Evolutionary conservation across 2,888 invertebrate species (phyloP).

Genomic region (Apamea sordens): DNA sequence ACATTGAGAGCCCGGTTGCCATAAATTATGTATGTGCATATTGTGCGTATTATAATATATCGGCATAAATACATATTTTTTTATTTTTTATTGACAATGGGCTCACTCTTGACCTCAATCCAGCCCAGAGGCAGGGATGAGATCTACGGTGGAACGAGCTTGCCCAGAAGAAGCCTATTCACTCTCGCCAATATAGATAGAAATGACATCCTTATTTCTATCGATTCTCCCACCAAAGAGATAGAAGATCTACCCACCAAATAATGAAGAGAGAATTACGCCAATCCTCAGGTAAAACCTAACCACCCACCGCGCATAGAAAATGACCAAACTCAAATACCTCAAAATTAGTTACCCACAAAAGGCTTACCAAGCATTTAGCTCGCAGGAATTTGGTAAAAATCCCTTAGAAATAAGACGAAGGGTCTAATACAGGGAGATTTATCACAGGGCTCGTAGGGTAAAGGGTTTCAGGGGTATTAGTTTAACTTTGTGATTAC

Average conservation of each 20-base stretch:
- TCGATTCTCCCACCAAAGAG: background rate
- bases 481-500: slow-evolving; percentile 63
- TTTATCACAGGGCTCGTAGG: slow-evolving; percentile 51
- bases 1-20: background rate
- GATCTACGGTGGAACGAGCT: too few relatives aligned
- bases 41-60: too few relatives aligned
- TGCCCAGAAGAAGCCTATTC: too few relatives aligned
- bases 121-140: too few relatives aligned
- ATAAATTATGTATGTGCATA: background rate
- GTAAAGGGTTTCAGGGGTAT: slow-evolving; percentile 39
- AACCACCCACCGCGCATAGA: background rate
- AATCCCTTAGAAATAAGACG: slow-evolving; percentile 49
- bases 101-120: too few relatives aligned
- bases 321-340: slow-evolving; percentile 30
- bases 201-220: too few relatives aligned
- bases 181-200: too few relatives aligned
- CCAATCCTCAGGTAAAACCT: background rate
- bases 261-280: background rate
- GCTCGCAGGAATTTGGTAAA: slow-evolving; percentile 44
- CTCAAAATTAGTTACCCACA: slow-evolving; percentile 35
- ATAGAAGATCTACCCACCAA: background rate
- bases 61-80: too few relatives aligned
- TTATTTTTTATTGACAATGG: too few relatives aligned
- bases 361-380: slow-evolving; percentile 52
- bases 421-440: slow-evolving; percentile 44